These are phyloP conservation scores for Morone saxatilis DNA, from an alignment of 2,113 vertebrate species.

Conservation along the genomic window DNA sequence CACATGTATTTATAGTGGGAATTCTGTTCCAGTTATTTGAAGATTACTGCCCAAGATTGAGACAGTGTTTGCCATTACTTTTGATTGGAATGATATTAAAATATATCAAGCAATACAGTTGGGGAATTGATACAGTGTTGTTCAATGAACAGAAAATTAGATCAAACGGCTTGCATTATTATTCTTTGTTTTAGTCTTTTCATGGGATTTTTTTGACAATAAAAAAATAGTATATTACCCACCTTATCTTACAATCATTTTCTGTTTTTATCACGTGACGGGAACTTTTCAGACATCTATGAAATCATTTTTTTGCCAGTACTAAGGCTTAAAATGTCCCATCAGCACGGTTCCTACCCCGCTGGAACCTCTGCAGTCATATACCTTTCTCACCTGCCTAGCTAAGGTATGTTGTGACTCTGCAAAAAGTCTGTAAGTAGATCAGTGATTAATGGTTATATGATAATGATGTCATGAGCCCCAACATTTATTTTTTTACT, in stretches of 20 bases:
- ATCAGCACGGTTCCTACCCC: not conserved
- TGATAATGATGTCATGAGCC: not conserved
- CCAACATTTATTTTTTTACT: not conserved
- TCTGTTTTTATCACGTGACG: not conserved
- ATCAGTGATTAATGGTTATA: no score
- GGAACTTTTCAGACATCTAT: not conserved
- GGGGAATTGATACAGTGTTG: not conserved
- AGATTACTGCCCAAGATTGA: not conserved
- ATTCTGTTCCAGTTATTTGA: not conserved
- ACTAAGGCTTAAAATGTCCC: not conserved
- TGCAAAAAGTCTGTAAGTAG: not conserved
- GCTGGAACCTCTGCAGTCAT: not conserved
- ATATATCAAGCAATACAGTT: not conserved
- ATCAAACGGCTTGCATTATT: not conserved
- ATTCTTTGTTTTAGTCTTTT: not conserved
- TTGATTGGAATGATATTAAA: not conserved
- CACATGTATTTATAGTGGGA: not conserved
- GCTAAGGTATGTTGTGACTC: not conserved
- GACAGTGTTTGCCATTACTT: not conserved
- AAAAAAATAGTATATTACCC: not conserved
- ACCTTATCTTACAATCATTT: not conserved
- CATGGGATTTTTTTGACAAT: not conserved
- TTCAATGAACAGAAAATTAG: not conserved
- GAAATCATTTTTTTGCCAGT: not conserved
- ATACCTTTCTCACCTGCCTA: not conserved